Percentiles rank a stretch among this genome's conserved stretches.
Conservation (phyloP, 2,888 invertebrate genomes). For the Laothoe populi region DNA sequence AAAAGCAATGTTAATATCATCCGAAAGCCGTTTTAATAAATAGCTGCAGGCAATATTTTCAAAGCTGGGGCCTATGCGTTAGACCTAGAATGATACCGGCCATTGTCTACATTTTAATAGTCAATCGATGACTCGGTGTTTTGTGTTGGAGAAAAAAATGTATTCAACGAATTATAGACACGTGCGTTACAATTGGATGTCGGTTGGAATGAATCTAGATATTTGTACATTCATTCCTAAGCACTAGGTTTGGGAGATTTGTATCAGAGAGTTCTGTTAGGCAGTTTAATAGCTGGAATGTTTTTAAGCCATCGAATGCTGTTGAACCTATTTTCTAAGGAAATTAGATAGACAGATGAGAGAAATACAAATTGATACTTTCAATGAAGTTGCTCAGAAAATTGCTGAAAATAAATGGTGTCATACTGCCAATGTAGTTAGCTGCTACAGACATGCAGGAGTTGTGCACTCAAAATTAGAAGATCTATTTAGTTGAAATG, state of each 20-base stretch:
- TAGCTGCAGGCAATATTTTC: neutral
- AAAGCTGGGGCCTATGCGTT: neutral
- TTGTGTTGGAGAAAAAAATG: conserved; percentile 7
- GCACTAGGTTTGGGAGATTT: neutral
- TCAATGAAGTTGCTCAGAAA: neutral
- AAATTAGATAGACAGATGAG: neutral
- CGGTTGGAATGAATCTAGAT: neutral
- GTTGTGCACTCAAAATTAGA: no score
- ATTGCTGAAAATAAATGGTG: no score
- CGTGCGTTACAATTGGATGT: neutral
- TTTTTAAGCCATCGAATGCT: neutral
- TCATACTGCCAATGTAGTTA: no score
- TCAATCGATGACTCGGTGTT: conserved; percentile 11
- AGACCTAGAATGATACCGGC: conserved; percentile 10
- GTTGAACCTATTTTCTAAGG: neutral
- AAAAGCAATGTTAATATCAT: conserved; percentile 8
- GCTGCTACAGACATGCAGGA: no score
- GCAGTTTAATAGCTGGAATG: neutral
- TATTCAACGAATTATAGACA: neutral
- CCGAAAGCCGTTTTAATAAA: neutral
- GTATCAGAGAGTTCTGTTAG: neutral
- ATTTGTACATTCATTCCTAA: neutral
- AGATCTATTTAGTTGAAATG: no score
- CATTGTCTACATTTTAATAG: conserved; percentile 21
- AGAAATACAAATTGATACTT: neutral